phyloP scores from a whole-genome alignment of 2,888 invertebrate genomes.

The Osedax frankpressi region DNA sequence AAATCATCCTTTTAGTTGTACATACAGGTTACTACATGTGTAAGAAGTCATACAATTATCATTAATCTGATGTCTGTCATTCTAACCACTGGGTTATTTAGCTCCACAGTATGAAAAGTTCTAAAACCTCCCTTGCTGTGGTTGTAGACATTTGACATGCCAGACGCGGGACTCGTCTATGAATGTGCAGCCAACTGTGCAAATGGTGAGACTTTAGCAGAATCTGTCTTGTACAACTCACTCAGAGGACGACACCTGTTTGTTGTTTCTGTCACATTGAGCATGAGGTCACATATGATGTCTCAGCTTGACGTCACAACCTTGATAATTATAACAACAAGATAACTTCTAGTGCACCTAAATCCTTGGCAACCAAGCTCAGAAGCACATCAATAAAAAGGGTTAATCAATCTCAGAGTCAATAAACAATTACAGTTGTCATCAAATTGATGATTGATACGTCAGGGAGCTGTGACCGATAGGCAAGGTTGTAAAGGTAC shows the following conservation, averaged over 20 bases:
- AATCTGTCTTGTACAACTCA: not conserved
- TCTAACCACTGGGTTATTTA: not conserved
- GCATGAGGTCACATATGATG: not conserved
- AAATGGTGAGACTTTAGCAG: not conserved
- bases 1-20: not conserved
- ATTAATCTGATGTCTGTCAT: not conserved
- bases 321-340: too few species aligned
- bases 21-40: too few species aligned
- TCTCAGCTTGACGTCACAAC: not conserved
- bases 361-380: too few species aligned
- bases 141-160: not conserved
- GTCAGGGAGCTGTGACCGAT: too few species aligned
- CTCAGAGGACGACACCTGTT: not conserved
- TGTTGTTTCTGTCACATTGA: not conserved
- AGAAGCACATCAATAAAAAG: too few species aligned
- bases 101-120: not conserved
- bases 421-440: too few species aligned
- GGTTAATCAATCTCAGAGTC: too few species aligned
- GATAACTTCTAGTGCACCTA: too few species aligned
- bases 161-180: slow-evolving; percentile 4
- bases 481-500: too few species aligned
- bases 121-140: not conserved
- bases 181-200: slow-evolving; percentile 15
- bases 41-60: not conserved
- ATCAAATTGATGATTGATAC: too few species aligned